phyloP scores from a whole-genome alignment of 2,797 vertebrate species.

The Vultur gryphus region DNA sequence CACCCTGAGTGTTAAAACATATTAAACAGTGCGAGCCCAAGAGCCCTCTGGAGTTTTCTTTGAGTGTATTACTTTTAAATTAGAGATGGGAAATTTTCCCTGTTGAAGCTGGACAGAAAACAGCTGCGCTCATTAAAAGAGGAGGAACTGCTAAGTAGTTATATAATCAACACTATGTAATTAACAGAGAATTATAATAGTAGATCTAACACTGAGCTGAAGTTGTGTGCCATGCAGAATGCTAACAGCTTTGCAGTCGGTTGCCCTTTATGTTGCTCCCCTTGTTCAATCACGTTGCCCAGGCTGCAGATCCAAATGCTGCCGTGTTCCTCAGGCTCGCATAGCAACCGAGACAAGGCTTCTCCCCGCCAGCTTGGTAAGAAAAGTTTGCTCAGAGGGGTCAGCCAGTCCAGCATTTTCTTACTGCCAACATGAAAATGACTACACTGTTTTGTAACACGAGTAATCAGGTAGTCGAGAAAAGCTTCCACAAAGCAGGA shows the following conservation, averaged over 20 bases:
- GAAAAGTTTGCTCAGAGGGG: not conserved
- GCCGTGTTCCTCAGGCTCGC: not conserved
- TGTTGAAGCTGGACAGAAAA: conserved; percentile 68
- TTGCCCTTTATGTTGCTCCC: not conserved
- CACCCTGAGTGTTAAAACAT: not conserved
- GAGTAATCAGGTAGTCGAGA: not conserved
- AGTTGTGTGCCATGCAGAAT: not conserved
- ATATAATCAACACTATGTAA: conserved; percentile 64
- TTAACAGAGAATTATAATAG: conserved; percentile 64
- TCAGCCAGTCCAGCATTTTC: not conserved
- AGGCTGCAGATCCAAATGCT: not conserved
- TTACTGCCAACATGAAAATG: not conserved
- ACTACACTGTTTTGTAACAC: accelerated
- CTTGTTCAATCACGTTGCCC: not conserved
- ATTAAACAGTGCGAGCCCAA: conserved; percentile 24
- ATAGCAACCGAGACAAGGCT: not conserved
- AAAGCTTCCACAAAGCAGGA: not conserved
- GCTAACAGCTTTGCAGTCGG: not conserved
- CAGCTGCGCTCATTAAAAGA: conserved; percentile 72
- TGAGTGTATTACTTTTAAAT: conserved; percentile 63
- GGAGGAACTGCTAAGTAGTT: conserved; percentile 62
- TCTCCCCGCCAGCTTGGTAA: not conserved
- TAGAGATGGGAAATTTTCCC: conserved; percentile 58
- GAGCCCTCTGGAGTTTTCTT: conserved; percentile 57
- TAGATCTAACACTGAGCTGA: not conserved